Percentiles rank a stretch among this genome's conserved stretches.
Evolutionary conservation across 37 sponge, comb jelly and placozoan genomes (phyloP).

Genomic region (Dysidea cf. avara): DNA sequence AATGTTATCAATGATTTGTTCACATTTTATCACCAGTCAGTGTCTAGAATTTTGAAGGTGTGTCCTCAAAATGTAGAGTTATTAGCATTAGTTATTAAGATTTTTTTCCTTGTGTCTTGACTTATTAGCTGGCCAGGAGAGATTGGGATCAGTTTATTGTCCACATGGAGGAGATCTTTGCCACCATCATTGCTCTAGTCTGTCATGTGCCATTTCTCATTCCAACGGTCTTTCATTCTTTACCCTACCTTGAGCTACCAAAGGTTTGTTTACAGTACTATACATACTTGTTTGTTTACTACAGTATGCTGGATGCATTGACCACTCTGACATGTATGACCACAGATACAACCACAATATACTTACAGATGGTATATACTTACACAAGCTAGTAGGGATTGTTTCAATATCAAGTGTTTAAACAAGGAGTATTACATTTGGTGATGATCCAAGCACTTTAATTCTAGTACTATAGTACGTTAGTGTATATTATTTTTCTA

Average conservation of each 20-base stretch:
- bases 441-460: no score
- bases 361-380: no score
- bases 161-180: constrained; percentile 38
- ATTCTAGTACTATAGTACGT: no score
- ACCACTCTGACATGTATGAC: no score
- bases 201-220: constrained; percentile 27
- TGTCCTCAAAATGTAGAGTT: neutral
- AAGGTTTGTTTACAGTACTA: constrained; percentile 15
- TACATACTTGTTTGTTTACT: neutral
- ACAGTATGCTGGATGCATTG: no score
- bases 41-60: constrained; percentile 40
- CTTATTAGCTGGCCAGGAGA: constrained; percentile 8
- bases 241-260: constrained; percentile 22
- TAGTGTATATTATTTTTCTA: no score
- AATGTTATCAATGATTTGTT: constrained; percentile 43
- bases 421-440: no score
- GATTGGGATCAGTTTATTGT: constrained; percentile 51
- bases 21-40: constrained; percentile 58
- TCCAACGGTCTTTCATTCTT: constrained; percentile 46
- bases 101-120: neutral
- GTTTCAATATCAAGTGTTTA: no score
- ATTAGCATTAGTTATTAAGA: neutral
- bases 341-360: no score
- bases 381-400: no score
- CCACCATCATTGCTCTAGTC: constrained; percentile 22